A percentile compares a stretch with the other conserved stretches of the same genome.
Conservation (phyloP, 2,888 invertebrate species). For the Apocheima hispidaria region DNA sequence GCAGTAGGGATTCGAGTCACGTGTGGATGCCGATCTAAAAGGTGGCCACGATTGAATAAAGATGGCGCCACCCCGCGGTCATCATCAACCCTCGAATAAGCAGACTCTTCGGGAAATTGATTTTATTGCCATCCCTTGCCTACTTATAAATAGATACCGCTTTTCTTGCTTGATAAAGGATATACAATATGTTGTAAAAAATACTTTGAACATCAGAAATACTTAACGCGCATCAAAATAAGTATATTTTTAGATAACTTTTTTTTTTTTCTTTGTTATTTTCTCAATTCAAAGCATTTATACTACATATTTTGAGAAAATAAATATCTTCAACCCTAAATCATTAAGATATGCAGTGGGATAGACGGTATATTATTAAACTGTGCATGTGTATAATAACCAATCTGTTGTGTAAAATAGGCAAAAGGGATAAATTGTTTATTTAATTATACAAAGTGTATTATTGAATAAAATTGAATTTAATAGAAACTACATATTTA, state of each 20-base stretch:
- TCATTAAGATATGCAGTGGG: too few species aligned
- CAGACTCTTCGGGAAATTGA: conserved; percentile 51
- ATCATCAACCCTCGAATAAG: conserved; percentile 48
- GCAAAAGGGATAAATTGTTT: too few species aligned
- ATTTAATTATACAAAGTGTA: too few species aligned
- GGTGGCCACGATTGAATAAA: conserved; percentile 77
- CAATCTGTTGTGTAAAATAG: too few species aligned
- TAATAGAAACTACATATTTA: too few species aligned
- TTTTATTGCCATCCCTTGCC: conserved; percentile 50
- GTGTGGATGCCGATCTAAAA: conserved; percentile 64
- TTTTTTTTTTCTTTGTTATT: too few species aligned
- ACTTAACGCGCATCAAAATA: neutral
- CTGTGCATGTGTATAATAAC: too few species aligned
- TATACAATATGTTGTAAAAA: conserved; percentile 1
- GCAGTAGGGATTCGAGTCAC: conserved; percentile 67
- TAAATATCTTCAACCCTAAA: too few species aligned
- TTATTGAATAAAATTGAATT: too few species aligned
- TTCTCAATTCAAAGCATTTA: too few species aligned
- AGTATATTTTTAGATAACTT: neutral
- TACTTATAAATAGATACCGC: conserved; percentile 27
- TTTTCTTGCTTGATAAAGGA: conserved; percentile 8
- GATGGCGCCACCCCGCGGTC: conserved; percentile 55
- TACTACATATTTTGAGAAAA: too few species aligned
- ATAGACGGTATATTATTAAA: too few species aligned
- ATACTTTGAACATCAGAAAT: neutral